Percentiles rank a stretch among this genome's conserved stretches.
Conservation (phyloP, 1,140 invertebrate genomes). For the Tetragnatha versicolor region DNA sequence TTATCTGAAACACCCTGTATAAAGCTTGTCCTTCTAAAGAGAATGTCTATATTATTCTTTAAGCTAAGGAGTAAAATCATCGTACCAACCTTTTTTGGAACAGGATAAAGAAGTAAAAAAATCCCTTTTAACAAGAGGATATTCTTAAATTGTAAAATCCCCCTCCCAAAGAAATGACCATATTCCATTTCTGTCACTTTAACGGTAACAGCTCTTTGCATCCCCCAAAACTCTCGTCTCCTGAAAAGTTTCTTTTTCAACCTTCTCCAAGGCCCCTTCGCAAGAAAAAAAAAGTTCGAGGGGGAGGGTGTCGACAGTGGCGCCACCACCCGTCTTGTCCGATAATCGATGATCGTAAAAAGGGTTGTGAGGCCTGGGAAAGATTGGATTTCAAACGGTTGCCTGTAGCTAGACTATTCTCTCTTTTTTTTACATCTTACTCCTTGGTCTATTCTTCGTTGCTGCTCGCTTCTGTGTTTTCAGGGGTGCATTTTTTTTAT, state of each 20-base stretch:
- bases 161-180: not conserved
- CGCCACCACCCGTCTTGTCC: not conserved
- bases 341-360: conserved; percentile 17
- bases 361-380: not conserved
- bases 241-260: not conserved
- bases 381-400: not conserved
- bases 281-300: not conserved
- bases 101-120: too few relatives aligned
- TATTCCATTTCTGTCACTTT: not conserved
- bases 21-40: too few relatives aligned
- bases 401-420: not conserved
- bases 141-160: not conserved
- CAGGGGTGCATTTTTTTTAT: too few relatives aligned
- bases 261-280: not conserved
- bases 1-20: too few relatives aligned
- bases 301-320: not conserved
- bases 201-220: not conserved
- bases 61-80: too few relatives aligned
- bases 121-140: not conserved
- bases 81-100: too few relatives aligned
- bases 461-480: too few relatives aligned
- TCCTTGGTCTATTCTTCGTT: too few relatives aligned
- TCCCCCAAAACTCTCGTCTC: not conserved
- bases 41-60: too few relatives aligned
- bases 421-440: too few relatives aligned